A percentile compares a stretch with the other conserved stretches of the same genome.
phyloP scores from a whole-genome alignment of 2,797 vertebrate genomes.

The Hippocampus kuda region DNA sequence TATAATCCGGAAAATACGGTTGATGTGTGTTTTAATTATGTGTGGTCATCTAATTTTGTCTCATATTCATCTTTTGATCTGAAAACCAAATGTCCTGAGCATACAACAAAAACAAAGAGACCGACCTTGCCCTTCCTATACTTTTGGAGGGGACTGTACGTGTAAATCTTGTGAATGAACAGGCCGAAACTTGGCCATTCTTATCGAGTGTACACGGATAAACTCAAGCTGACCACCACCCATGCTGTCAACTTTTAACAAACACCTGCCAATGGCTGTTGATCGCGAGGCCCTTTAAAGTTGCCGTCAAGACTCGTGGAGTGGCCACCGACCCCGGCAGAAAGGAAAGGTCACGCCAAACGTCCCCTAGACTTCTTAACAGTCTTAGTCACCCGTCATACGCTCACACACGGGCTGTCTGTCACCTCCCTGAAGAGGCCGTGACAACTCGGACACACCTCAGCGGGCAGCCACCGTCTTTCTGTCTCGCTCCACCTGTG shows the following conservation, averaged over 20 bases:
- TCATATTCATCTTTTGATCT: too few relatives aligned
- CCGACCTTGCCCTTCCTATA: too few relatives aligned
- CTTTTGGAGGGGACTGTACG: too few relatives aligned
- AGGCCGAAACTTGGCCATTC: not conserved
- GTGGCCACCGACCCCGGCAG: constrained; percentile 40
- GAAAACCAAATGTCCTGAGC: too few relatives aligned
- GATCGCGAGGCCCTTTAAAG: constrained; percentile 42
- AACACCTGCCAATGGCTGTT: constrained; percentile 41
- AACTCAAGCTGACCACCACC: constrained; percentile 13
- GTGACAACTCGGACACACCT: constrained; percentile 57
- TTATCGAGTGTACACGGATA: not conserved
- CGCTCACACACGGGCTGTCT: constrained; percentile 57
- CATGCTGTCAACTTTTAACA: constrained; percentile 12
- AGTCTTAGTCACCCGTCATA: constrained; percentile 56
- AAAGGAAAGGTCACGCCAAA: constrained; percentile 60
- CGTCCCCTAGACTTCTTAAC: constrained; percentile 53
- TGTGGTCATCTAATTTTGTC: too few relatives aligned
- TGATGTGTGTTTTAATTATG: too few relatives aligned
- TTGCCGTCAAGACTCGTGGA: constrained; percentile 51
- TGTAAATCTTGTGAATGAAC: too few relatives aligned
- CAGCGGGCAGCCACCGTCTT: constrained; percentile 36
- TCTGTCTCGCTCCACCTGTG: constrained; percentile 27
- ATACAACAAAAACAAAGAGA: too few relatives aligned
- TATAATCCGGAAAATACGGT: too few relatives aligned
- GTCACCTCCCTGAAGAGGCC: constrained; percentile 50